These are phyloP conservation scores for Axea sp. DNA, from an alignment of 2,888 invertebrate genomes.

Conservation along the genomic window DNA sequence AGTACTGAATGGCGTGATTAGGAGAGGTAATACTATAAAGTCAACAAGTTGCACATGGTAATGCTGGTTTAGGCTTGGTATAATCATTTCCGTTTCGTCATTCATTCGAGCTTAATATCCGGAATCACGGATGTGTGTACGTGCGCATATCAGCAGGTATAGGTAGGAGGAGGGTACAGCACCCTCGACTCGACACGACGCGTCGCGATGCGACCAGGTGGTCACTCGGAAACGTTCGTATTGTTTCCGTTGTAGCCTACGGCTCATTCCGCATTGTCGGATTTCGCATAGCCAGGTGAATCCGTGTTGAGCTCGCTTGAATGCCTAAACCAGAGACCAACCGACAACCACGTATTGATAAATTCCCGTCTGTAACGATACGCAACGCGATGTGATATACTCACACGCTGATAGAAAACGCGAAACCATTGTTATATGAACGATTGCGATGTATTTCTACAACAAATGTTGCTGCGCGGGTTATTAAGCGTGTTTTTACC, in stretches of 20 bases:
- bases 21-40: constrained; percentile 27
- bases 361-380: constrained; percentile 47
- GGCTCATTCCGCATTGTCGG: constrained; percentile 65
- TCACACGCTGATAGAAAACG: constrained; percentile 62
- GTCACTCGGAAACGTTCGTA: constrained; percentile 67
- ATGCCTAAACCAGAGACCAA: constrained; percentile 61
- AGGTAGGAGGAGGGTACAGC: constrained; percentile 49
- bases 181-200: constrained; percentile 47
- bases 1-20: too few species aligned
- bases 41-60: constrained; percentile 33
- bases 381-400: constrained; percentile 51
- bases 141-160: constrained; percentile 19
- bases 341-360: constrained; percentile 61
- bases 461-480: constrained; percentile 22
- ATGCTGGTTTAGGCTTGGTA: constrained; percentile 64
- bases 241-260: constrained; percentile 63
- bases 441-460: constrained; percentile 38
- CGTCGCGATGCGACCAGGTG: constrained; percentile 65
- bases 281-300: constrained; percentile 69
- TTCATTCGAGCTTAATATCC: constrained; percentile 71
- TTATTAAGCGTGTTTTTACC: constrained; percentile 10
- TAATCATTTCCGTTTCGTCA: constrained; percentile 74
- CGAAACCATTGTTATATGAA: constrained; percentile 57
- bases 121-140: constrained; percentile 61
- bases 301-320: constrained; percentile 59